A percentile compares a stretch with the other conserved stretches of the same genome.
Conservation (phyloP, 2,113 vertebrate genomes). For the Psophia crepitans region DNA sequence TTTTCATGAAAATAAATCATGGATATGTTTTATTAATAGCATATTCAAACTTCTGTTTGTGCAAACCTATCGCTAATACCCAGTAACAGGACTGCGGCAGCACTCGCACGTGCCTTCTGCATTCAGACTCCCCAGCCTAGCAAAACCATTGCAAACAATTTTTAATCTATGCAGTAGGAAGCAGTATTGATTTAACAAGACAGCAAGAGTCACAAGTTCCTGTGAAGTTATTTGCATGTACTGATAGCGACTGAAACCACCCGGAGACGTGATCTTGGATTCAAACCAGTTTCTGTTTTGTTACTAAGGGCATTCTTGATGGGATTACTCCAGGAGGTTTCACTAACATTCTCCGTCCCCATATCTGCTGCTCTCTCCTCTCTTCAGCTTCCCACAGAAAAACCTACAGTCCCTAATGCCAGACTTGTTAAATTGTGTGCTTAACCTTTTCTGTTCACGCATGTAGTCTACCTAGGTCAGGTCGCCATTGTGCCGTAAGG, state of each 20-base stretch:
- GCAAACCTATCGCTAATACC: not conserved
- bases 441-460: not conserved
- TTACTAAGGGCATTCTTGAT: not conserved
- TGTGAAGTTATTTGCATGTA: not conserved
- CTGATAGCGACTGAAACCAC: not conserved
- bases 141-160: not conserved
- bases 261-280: rapidly evolving
- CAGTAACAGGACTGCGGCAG: not conserved
- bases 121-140: not conserved
- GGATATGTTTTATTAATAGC: not conserved
- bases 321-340: not conserved
- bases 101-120: not conserved
- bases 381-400: not conserved
- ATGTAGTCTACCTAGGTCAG: not conserved
- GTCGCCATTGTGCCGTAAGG: not conserved
- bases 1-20: not conserved
- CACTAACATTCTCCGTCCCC: not conserved
- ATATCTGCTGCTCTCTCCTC: not conserved
- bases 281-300: not conserved
- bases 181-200: not conserved
- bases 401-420: not conserved
- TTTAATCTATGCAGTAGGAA: not conserved
- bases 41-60: not conserved
- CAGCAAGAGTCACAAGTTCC: not conserved
- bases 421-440: rapidly evolving